Evolutionary conservation across 2,888 invertebrate genomes (phyloP).

Genomic region (Agrochola litura): DNA sequence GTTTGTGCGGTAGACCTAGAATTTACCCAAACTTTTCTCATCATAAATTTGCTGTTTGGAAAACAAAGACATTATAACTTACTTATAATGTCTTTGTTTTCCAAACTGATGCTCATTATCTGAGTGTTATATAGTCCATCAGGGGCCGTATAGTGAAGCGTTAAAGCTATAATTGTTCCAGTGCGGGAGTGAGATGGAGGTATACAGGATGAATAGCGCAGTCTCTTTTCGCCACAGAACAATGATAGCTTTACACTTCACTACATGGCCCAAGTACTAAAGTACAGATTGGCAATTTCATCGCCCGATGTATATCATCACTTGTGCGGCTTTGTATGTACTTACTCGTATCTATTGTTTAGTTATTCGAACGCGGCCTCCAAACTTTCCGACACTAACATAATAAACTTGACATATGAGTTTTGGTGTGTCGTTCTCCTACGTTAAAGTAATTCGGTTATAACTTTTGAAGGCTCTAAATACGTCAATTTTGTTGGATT

Average conservation of each 20-base stretch:
- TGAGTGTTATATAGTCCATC: background rate
- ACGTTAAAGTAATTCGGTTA: conserved; percentile 56
- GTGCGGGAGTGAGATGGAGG: background rate
- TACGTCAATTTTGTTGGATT: conserved; percentile 56
- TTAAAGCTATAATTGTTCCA: conserved; percentile 10
- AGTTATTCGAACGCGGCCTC: conserved; percentile 41
- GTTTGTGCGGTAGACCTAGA: background rate
- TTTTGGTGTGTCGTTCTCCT: conserved; percentile 56
- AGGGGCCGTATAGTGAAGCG: conserved; percentile 3
- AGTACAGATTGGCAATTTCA: conserved; percentile 61
- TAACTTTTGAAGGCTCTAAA: conserved; percentile 54
- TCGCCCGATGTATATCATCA: conserved; percentile 54
- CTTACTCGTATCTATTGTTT: conserved; percentile 54
- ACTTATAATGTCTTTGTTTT: background rate
- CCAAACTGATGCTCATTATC: background rate
- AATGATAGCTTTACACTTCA: conserved; percentile 40
- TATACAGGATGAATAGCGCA: conserved; percentile 29
- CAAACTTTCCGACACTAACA: conserved; percentile 68
- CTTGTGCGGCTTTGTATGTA: conserved; percentile 59
- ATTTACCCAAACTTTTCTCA: background rate
- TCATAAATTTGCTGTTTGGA: background rate
- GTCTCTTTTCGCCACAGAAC: conserved; percentile 33
- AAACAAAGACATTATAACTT: background rate
- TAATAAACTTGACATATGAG: conserved; percentile 70
- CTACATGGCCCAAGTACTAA: conserved; percentile 22